Conservation (phyloP, 2,797 vertebrate genomes). For the Oreortyx pictus region DNA sequence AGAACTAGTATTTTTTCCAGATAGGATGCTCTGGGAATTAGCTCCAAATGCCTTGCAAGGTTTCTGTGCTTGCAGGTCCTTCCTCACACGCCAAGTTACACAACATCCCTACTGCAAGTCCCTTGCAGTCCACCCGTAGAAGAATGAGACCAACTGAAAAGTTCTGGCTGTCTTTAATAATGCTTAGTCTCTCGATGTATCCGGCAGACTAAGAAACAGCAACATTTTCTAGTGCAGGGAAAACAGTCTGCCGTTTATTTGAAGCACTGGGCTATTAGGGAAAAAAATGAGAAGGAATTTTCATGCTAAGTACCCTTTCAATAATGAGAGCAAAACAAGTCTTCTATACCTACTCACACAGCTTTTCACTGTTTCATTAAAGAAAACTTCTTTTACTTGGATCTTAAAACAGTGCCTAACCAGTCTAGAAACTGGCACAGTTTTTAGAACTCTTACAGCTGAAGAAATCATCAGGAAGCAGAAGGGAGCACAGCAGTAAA, state of each 20-base stretch:
- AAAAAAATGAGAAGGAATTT: neutral
- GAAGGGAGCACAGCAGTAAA: neutral
- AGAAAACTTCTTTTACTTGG: constrained; percentile 21
- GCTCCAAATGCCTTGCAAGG: neutral
- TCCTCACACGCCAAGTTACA: neutral
- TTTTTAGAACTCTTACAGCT: neutral
- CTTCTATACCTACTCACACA: neutral
- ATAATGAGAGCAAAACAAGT: constrained; percentile 29
- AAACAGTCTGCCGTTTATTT: neutral
- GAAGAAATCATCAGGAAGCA: neutral
- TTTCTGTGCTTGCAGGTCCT: neutral
- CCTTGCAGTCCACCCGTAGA: rapidly evolving
- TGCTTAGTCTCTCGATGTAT: neutral
- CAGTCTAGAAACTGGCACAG: neutral
- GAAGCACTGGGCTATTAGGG: neutral
- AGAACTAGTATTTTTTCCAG: neutral
- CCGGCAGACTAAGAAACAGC: neutral
- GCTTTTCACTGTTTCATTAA: neutral
- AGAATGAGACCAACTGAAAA: neutral
- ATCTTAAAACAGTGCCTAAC: constrained; percentile 7
- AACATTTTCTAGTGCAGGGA: neutral
- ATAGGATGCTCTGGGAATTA: neutral
- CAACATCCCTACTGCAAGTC: neutral
- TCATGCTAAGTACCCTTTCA: constrained; percentile 39
- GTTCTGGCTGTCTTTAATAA: neutral